Conservation (phyloP, 1,140 invertebrate species). For the Cylas formicarius region DNA sequence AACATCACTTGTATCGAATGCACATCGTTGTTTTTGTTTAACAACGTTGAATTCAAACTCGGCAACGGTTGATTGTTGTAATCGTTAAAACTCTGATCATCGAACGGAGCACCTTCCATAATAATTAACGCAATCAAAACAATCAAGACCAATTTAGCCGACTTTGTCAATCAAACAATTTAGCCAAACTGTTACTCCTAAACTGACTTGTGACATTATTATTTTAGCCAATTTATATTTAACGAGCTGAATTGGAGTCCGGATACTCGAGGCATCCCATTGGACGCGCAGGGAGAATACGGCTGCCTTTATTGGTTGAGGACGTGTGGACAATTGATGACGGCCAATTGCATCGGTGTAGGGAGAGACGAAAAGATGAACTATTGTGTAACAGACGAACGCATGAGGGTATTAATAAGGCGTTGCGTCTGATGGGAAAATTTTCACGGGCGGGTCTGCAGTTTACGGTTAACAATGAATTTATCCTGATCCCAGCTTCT, state of each 20-base stretch:
- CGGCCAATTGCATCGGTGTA: constrained; percentile 12
- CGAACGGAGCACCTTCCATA: constrained; percentile 68
- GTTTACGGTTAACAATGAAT: no score
- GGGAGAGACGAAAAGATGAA: constrained; percentile 5
- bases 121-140: constrained; percentile 33
- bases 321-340: constrained; percentile 15
- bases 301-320: constrained; percentile 12
- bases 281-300: constrained; percentile 3
- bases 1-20: constrained; percentile 69
- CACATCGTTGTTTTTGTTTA: constrained; percentile 43
- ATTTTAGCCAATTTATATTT: constrained; percentile 44
- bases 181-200: constrained; percentile 26
- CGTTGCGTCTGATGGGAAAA: no score
- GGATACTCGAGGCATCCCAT: constrained; percentile 19
- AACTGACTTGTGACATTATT: constrained; percentile 44
- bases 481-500: no score
- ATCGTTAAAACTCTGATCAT: constrained; percentile 68
- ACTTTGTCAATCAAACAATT: constrained; percentile 31
- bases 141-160: constrained; percentile 27
- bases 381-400: no score
- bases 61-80: constrained; percentile 56
- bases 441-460: no score
- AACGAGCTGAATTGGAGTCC: constrained; percentile 39
- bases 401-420: no score
- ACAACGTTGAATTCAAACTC: constrained; percentile 40